A percentile compares a stretch with the other conserved stretches of the same genome.
phyloP scores from a whole-genome alignment of 1,140 invertebrate species.

The Octopus sinensis region DNA sequence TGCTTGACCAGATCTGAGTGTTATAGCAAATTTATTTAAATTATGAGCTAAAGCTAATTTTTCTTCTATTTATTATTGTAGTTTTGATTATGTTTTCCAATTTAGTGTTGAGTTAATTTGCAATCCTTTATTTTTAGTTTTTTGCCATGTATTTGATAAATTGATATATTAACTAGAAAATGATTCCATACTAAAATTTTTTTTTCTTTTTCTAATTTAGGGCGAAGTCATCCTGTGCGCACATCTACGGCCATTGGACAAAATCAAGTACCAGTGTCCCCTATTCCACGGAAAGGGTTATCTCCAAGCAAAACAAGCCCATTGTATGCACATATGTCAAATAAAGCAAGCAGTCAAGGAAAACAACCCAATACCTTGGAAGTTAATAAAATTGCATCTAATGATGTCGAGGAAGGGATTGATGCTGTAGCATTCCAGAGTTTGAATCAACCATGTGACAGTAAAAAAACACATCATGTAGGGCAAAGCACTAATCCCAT shows the following conservation, averaged over 20 bases:
- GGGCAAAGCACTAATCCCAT: neutral
- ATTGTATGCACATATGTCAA: neutral
- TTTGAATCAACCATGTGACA: slow-evolving; percentile 49
- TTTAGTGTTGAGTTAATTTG: too few species aligned
- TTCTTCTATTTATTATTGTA: too few species aligned
- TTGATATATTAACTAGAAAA: too few species aligned
- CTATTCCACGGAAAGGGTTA: neutral
- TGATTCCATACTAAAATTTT: neutral
- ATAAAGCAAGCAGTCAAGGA: neutral
- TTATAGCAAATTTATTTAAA: too few species aligned
- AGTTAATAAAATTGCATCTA: slow-evolving; percentile 12
- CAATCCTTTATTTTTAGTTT: too few species aligned
- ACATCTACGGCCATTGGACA: slow-evolving; percentile 14
- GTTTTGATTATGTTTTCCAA: too few species aligned
- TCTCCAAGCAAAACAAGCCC: neutral
- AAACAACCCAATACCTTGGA: neutral
- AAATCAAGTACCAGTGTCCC: neutral
- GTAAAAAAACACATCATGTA: slow-evolving; percentile 44
- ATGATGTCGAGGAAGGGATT: slow-evolving; percentile 48
- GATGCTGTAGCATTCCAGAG: slow-evolving; percentile 70
- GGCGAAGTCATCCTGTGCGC: slow-evolving; percentile 43
- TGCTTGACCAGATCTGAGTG: too few species aligned
- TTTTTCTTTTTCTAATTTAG: slow-evolving; percentile 28
- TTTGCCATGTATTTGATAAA: too few species aligned
- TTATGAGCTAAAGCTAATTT: too few species aligned